phyloP scores from a whole-genome alignment of 2,113 vertebrate genomes.

The Choloepus hoffmanni region DNA sequence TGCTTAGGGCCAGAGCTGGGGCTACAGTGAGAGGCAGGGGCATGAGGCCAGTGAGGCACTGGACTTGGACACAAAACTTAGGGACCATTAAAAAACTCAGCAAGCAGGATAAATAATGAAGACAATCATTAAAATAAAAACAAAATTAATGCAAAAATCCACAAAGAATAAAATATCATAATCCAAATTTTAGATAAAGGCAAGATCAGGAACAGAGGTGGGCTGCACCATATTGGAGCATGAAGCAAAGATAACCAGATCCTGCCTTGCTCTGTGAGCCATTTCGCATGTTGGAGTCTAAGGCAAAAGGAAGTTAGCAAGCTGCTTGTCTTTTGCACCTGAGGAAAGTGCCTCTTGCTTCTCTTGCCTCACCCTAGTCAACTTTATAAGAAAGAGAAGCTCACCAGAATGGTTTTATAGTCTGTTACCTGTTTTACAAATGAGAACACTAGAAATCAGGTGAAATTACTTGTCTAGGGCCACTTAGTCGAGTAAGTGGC shows the following conservation, averaged over 20 bases:
- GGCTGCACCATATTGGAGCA: neutral
- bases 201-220: neutral
- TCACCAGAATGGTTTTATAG: neutral
- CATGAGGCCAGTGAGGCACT: neutral
- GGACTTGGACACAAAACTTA: neutral
- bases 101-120: neutral
- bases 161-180: neutral
- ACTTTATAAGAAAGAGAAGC: neutral
- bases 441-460: neutral
- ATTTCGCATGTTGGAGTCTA: neutral
- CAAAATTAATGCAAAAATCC: neutral
- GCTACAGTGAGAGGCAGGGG: neutral
- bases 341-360: neutral
- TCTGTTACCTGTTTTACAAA: neutral
- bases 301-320: neutral
- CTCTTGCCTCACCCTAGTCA: neutral
- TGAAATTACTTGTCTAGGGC: neutral
- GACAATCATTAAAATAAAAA: neutral
- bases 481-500: neutral
- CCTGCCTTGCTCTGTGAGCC: neutral
- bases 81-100: neutral
- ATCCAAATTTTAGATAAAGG: neutral
- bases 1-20: neutral
- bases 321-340: no score
- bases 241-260: neutral